Percentiles rank a stretch among this genome's conserved stretches.
These are phyloP conservation scores for Antechinus flavipes DNA, from an alignment of 2,113 vertebrate genomes.

Conservation along the genomic window DNA sequence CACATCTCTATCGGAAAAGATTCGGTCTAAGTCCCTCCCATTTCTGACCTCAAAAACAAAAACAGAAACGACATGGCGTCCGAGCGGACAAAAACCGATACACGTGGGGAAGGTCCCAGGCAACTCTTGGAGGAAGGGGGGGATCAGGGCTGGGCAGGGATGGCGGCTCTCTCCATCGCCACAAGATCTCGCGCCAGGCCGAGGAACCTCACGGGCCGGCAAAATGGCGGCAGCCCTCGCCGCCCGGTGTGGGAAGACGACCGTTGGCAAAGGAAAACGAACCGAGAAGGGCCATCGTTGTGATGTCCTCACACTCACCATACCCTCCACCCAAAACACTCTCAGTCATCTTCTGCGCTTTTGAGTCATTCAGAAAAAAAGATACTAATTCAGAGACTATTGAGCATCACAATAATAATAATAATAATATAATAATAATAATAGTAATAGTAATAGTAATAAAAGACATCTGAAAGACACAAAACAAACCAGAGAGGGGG, in stretches of 20 bases:
- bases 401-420: constrained; percentile 10
- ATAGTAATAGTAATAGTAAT: not conserved
- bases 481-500: constrained; percentile 48
- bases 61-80: constrained; percentile 45
- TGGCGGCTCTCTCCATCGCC: constrained; percentile 55
- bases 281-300: not conserved
- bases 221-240: not conserved
- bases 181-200: constrained; percentile 50
- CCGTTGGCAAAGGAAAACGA: constrained; percentile 8
- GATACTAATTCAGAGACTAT: constrained; percentile 70
- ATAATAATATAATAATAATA: constrained; percentile 9
- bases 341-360: constrained; percentile 49
- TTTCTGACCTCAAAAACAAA: constrained; percentile 54
- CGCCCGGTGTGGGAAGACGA: constrained; percentile 19
- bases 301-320: not conserved
- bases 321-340: constrained; percentile 31
- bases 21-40: constrained; percentile 35
- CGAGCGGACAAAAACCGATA: constrained; percentile 53
- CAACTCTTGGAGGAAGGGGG: not conserved
- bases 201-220: constrained; percentile 54
- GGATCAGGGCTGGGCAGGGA: not conserved
- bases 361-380: constrained; percentile 49
- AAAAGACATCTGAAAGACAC: not conserved
- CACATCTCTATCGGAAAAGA: constrained; percentile 70
- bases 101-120: constrained; percentile 31